Percentiles rank a stretch among this genome's conserved stretches.
phyloP scores from a whole-genome alignment of 2,888 invertebrate species.

The Coleophora flavipennella region DNA sequence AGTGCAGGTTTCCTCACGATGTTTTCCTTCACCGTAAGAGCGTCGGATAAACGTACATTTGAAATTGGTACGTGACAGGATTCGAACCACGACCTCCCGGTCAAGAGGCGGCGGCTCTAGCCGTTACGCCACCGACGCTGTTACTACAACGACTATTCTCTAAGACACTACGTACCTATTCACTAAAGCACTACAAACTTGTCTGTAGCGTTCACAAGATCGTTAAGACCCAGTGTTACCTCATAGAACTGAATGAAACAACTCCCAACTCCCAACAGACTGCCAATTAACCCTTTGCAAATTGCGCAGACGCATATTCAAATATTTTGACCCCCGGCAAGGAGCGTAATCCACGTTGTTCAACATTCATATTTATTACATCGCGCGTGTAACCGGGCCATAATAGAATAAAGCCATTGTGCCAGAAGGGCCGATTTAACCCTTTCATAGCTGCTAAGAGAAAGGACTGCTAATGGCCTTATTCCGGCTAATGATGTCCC shows the following conservation, averaged over 20 bases:
- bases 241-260: conserved; percentile 33
- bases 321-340: conserved; percentile 70
- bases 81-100: no score
- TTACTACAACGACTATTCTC: no score
- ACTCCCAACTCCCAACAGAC: conserved; percentile 26
- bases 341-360: conserved; percentile 63
- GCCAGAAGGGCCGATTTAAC: conserved; percentile 64
- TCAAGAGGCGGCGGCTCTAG: no score
- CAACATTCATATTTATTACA: conserved; percentile 72
- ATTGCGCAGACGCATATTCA: conserved; percentile 63
- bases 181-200: no score
- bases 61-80: no score
- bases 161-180: no score
- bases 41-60: no score
- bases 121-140: no score
- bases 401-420: conserved; percentile 69
- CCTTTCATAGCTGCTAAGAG: conserved; percentile 65
- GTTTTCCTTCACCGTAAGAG: no score
- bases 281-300: conserved; percentile 66
- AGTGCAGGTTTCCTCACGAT: no score
- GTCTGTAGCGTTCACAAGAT: conserved; percentile 6
- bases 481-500: conserved; percentile 67
- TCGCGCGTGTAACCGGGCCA: conserved; percentile 65
- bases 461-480: conserved; percentile 71
- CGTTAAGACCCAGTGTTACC: conserved; percentile 18